These are phyloP conservation scores for Drosophila sucinea DNA, from an alignment of 1,140 invertebrate genomes.

Conservation along the genomic window DNA sequence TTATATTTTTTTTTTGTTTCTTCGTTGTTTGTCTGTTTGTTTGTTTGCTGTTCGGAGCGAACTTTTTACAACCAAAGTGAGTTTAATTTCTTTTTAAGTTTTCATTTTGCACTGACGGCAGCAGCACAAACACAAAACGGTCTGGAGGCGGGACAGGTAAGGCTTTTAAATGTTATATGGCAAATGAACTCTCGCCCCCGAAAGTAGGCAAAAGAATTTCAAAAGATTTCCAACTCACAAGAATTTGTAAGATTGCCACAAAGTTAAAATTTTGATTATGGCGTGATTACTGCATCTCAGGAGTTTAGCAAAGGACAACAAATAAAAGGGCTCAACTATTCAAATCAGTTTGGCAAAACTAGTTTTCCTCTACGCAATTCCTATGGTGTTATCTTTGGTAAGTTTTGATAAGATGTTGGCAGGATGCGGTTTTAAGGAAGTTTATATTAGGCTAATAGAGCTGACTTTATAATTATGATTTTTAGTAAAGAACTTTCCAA, in stretches of 20 bases:
- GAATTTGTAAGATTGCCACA: conserved; percentile 5
- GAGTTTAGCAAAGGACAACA: background rate
- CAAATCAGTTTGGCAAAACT: background rate
- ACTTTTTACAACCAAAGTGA: conserved; percentile 12
- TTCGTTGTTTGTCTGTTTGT: conserved; percentile 6
- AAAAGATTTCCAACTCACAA: conserved; percentile 4
- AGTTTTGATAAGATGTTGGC: no score
- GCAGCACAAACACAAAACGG: background rate
- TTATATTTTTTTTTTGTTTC: conserved; percentile 4
- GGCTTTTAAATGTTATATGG: conserved; percentile 6
- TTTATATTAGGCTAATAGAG: no score
- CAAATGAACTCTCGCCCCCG: background rate
- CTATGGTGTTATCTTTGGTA: no score
- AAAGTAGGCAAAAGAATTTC: conserved; percentile 5
- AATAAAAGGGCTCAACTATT: background rate
- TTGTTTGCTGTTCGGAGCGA: conserved; percentile 3
- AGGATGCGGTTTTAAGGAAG: no score
- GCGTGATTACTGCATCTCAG: background rate
- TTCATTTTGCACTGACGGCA: background rate
- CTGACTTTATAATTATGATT: no score
- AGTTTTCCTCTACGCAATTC: background rate
- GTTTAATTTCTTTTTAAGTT: conserved; percentile 30
- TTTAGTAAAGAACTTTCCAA: no score
- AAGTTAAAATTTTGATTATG: conserved; percentile 10
- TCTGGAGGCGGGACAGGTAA: background rate